These are phyloP conservation scores for Apomyelois bistriatella DNA, from an alignment of 2,888 invertebrate species.

Conservation along the genomic window DNA sequence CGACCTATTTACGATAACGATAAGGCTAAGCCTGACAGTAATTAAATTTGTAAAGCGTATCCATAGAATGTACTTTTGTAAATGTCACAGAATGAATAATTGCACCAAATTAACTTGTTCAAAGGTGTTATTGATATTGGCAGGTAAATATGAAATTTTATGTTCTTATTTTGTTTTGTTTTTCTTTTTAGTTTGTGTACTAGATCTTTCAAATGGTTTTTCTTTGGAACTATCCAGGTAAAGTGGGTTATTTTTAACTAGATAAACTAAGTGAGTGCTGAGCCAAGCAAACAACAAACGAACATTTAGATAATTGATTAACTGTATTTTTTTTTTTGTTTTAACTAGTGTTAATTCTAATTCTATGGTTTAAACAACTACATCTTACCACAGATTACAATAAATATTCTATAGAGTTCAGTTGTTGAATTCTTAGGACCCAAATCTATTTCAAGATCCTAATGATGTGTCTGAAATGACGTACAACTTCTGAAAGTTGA, in stretches of 20 bases:
- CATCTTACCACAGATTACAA: too few relatives aligned
- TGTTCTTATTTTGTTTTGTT: background rate
- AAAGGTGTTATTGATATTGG: background rate
- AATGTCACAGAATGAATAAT: slow-evolving; percentile 8
- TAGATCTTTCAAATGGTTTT: too few relatives aligned
- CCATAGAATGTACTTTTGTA: slow-evolving; percentile 17
- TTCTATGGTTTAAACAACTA: too few relatives aligned
- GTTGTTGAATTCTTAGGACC: too few relatives aligned
- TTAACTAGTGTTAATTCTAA: too few relatives aligned
- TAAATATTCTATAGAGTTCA: too few relatives aligned
- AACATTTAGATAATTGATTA: too few relatives aligned
- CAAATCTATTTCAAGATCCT: background rate
- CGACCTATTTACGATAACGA: slow-evolving; percentile 11
- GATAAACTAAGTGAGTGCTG: too few relatives aligned
- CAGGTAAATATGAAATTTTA: background rate
- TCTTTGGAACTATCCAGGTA: too few relatives aligned
- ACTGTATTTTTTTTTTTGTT: too few relatives aligned
- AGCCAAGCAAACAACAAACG: too few relatives aligned
- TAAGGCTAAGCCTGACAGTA: slow-evolving; percentile 16
- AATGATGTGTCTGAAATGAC: background rate
- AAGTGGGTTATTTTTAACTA: too few relatives aligned
- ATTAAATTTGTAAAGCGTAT: slow-evolving; percentile 20
- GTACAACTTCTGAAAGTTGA: background rate
- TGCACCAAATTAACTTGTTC: background rate
- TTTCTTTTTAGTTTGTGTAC: background rate